phyloP scores from a whole-genome alignment of 2,888 invertebrate genomes.

The Himalopsyche japonica region DNA sequence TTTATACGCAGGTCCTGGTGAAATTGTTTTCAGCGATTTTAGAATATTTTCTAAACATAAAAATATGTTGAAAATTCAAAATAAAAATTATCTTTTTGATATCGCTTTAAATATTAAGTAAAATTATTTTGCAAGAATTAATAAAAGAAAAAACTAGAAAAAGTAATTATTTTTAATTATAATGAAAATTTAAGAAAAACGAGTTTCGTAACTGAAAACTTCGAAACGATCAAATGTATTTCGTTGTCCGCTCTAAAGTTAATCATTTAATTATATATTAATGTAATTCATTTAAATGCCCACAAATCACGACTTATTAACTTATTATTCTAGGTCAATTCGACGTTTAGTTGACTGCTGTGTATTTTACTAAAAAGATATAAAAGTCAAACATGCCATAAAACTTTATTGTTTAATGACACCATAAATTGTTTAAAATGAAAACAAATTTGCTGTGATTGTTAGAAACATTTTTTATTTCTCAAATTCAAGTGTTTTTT shows the following conservation, averaged over 20 bases:
- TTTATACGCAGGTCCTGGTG: too few species aligned
- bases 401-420: background rate
- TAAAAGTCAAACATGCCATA: background rate
- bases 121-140: too few species aligned
- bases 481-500: background rate
- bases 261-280: background rate
- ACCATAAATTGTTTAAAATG: background rate
- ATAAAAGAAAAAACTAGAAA: too few species aligned
- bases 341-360: background rate
- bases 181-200: background rate
- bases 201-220: background rate
- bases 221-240: background rate
- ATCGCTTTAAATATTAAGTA: too few species aligned
- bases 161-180: too few species aligned
- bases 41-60: too few species aligned
- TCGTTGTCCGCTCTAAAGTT: background rate
- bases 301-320: background rate
- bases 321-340: background rate
- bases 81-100: too few species aligned
- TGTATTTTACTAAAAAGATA: constrained; percentile 1
- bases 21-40: too few species aligned
- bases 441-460: background rate
- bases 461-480: background rate
- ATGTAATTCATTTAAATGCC: background rate
- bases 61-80: too few species aligned